phyloP scores from a whole-genome alignment of 1,140 invertebrate species.

The Lethrus apterus region DNA sequence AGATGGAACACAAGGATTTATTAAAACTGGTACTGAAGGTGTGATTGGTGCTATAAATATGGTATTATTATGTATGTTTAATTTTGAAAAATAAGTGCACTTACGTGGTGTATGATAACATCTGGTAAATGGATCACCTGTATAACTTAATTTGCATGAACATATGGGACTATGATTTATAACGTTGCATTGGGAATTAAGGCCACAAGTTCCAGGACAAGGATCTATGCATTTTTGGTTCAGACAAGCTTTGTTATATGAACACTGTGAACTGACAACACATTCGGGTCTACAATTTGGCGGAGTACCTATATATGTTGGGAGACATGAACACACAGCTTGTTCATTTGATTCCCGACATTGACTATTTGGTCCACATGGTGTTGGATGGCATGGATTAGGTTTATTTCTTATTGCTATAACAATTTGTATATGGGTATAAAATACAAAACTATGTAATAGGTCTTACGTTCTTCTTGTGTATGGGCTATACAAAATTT shows the following conservation, averaged over 20 bases:
- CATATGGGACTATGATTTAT: conserved; percentile 62
- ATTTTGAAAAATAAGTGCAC: conserved; percentile 23
- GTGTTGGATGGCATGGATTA: conserved; percentile 52
- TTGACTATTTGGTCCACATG: conserved; percentile 60
- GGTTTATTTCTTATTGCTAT: conserved; percentile 23
- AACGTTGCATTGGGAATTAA: conserved; percentile 54
- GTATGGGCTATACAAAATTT: conserved; percentile 39
- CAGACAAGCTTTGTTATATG: conserved; percentile 51
- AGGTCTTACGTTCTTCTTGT: conserved; percentile 40
- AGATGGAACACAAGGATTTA: conserved; percentile 63
- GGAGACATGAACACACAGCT: conserved; percentile 56
- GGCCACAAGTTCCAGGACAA: conserved; percentile 54
- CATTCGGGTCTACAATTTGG: conserved; percentile 56
- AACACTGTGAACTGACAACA: conserved; percentile 54
- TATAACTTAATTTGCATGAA: conserved; percentile 52
- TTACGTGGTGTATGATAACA: conserved; percentile 52
- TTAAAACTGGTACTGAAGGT: conserved; percentile 12
- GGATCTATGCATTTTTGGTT: conserved; percentile 56
- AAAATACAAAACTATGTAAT: not conserved
- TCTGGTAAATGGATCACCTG: conserved; percentile 58
- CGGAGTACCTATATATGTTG: conserved; percentile 51
- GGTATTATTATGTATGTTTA: not conserved
- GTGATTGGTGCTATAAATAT: not conserved
- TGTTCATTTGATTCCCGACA: conserved; percentile 48
- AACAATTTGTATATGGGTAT: not conserved